phyloP scores from a whole-genome alignment of 2,797 vertebrate genomes.

The Pampus argenteus region DNA sequence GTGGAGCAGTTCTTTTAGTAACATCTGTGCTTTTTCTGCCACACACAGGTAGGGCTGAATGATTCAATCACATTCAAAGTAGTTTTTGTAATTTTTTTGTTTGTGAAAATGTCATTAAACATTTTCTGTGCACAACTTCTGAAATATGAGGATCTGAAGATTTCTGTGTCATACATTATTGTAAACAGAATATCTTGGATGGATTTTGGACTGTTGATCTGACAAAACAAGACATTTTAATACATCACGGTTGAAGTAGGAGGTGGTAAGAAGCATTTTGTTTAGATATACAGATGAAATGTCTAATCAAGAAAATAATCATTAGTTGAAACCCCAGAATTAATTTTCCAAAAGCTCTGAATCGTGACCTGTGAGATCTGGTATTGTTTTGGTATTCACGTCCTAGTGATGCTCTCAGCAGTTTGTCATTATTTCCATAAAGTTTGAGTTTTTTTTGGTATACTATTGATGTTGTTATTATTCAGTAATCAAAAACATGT shows the following conservation, averaged over 20 bases:
- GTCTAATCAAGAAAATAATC: neutral
- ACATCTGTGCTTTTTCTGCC: neutral
- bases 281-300: neutral
- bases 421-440: neutral
- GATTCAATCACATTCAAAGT: too few species aligned
- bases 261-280: too few species aligned
- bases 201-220: too few species aligned
- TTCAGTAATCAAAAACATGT: too few species aligned
- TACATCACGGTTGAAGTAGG: too few species aligned
- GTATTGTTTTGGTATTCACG: too few species aligned
- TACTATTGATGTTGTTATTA: too few species aligned
- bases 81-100: neutral
- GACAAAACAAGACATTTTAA: too few species aligned
- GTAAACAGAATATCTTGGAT: neutral
- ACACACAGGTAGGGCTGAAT: too few species aligned
- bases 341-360: too few species aligned
- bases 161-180: neutral
- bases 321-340: too few species aligned
- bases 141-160: neutral
- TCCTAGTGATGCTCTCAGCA: too few species aligned
- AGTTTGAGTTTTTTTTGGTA: neutral
- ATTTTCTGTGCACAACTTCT: neutral
- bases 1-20: neutral
- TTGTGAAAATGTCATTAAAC: neutral
- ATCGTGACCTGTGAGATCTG: neutral